Evolutionary conservation across 2,113 vertebrate species (phyloP).

Genomic region (Grallaria varia): DNA sequence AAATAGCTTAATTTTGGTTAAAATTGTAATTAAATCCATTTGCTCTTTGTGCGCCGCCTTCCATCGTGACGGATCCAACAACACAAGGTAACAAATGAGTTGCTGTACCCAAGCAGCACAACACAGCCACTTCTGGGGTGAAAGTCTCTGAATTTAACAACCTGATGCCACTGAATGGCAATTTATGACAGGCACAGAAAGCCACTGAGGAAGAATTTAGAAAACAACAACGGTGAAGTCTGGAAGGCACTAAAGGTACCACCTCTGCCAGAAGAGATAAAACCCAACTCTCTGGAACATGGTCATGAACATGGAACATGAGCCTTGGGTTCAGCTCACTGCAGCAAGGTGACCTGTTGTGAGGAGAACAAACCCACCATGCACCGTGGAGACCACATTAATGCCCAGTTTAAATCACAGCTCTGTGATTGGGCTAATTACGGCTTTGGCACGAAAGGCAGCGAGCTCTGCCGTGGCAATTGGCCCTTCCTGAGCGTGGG

Average conservation of each 20-base stretch:
- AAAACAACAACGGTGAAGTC: background rate
- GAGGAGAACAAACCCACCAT: accelerated
- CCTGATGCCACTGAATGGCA: background rate
- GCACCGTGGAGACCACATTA: background rate
- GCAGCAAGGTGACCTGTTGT: background rate
- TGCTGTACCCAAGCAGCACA: background rate
- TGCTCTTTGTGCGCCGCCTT: background rate
- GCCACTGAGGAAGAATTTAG: background rate
- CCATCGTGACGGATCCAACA: accelerated
- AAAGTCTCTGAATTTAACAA: background rate
- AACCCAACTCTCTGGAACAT: background rate
- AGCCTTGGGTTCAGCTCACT: background rate
- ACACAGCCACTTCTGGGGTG: accelerated
- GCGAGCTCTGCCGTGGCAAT: background rate
- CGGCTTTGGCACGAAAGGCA: background rate
- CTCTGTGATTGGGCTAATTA: background rate
- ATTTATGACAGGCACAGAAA: background rate
- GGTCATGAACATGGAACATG: background rate
- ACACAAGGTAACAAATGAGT: background rate
- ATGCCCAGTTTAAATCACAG: background rate
- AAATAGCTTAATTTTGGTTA: background rate
- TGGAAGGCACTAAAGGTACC: background rate
- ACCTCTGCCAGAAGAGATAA: background rate
- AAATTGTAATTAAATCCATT: background rate
- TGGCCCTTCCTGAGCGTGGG: background rate